phyloP scores from a whole-genome alignment of 2,113 vertebrate species.

The Macaca mulatta region DNA sequence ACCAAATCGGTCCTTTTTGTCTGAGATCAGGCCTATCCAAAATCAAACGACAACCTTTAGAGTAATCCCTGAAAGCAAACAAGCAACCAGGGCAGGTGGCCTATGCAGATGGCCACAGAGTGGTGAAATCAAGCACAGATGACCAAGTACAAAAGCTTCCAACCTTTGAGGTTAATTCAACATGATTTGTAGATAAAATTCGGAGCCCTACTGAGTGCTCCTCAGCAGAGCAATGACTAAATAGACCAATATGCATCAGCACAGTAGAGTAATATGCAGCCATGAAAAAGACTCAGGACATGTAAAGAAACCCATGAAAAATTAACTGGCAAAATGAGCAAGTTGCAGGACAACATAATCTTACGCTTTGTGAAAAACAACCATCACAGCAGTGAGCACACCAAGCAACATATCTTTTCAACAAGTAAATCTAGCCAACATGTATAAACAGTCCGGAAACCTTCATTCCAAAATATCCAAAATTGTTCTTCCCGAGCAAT shows the following conservation, averaged over 20 bases:
- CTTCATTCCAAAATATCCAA: slow-evolving; percentile 28
- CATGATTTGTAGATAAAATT: not conserved
- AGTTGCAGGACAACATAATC: not conserved
- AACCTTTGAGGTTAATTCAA: not conserved
- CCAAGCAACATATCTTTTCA: not conserved
- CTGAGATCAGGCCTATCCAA: not conserved
- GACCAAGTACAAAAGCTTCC: not conserved
- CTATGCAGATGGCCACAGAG: not conserved
- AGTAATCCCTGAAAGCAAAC: not conserved
- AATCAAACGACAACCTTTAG: not conserved
- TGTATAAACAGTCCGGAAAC: not conserved
- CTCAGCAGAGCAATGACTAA: not conserved
- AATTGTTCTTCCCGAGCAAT: not conserved
- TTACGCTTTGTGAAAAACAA: not conserved
- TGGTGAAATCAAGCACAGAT: not conserved
- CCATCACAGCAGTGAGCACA: not conserved
- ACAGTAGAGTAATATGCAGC: not conserved
- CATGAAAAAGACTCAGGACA: not conserved
- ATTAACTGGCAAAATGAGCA: not conserved
- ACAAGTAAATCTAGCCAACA: not conserved
- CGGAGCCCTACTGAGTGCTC: not conserved
- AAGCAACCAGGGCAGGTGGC: not conserved
- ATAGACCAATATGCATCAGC: not conserved
- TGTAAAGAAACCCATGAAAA: not conserved
- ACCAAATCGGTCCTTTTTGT: not conserved